Evolutionary conservation across 2,888 invertebrate genomes (phyloP).

Genomic region (Coleophora deauratella): DNA sequence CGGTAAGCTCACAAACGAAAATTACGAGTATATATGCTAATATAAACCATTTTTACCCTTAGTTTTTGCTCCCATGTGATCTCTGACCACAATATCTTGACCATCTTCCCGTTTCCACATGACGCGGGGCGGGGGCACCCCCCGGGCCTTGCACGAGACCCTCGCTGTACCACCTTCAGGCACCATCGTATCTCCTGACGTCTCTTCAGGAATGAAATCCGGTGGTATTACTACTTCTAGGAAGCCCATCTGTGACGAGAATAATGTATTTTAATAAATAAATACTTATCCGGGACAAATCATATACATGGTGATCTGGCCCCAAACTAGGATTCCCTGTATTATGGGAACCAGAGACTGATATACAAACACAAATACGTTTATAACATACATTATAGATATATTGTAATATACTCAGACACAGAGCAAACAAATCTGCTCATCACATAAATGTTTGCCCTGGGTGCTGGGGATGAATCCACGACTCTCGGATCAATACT

Average conservation of each 20-base stretch:
- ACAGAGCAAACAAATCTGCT: too few relatives aligned
- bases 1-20: neutral
- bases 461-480: too few relatives aligned
- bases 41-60: neutral
- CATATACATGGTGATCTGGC: too few relatives aligned
- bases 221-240: constrained; percentile 92
- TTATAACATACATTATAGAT: too few relatives aligned
- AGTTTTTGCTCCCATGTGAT: constrained; percentile 33
- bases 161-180: constrained; percentile 85
- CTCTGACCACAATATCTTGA: constrained; percentile 83
- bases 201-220: constrained; percentile 90
- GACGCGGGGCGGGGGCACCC: constrained; percentile 85
- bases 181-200: constrained; percentile 91
- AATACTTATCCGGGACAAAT: too few relatives aligned
- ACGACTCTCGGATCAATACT: too few relatives aligned
- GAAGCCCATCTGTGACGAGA: constrained; percentile 80
- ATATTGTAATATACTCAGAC: too few relatives aligned
- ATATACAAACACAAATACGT: too few relatives aligned
- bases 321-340: too few relatives aligned
- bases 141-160: constrained; percentile 81
- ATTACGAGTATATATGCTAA: neutral
- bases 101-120: constrained; percentile 91
- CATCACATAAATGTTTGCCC: too few relatives aligned
- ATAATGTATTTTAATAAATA: too few relatives aligned
- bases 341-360: too few relatives aligned